These are phyloP conservation scores for Calonectris borealis DNA, from an alignment of 2,113 vertebrate genomes.

Conservation along the genomic window DNA sequence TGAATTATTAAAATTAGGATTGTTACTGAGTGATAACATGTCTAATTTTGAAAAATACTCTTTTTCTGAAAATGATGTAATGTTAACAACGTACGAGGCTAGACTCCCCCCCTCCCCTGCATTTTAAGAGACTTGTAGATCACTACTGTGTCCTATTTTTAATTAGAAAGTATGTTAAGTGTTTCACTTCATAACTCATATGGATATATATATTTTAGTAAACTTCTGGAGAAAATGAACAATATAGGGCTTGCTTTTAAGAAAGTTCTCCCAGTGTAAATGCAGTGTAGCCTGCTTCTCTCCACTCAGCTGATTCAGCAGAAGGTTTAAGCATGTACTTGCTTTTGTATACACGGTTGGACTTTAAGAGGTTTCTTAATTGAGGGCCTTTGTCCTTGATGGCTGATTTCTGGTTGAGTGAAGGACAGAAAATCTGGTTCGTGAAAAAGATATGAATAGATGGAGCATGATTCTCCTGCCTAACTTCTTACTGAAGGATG, in stretches of 20 bases:
- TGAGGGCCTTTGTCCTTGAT: not conserved
- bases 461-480: not conserved
- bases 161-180: not conserved
- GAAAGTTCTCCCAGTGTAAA: not conserved
- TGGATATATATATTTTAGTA: not conserved
- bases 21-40: not conserved
- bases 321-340: not conserved
- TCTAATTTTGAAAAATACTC: not conserved
- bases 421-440: not conserved
- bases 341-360: not conserved
- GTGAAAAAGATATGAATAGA: not conserved
- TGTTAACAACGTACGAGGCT: rapidly evolving
- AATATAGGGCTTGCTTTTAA: not conserved
- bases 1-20: not conserved
- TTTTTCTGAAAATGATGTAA: not conserved
- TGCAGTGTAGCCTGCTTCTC: not conserved
- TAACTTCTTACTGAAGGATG: not conserved
- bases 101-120: rapidly evolving
- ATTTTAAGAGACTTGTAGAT: not conserved
- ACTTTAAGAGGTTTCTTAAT: not conserved
- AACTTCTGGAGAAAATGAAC: not conserved
- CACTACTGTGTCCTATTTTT: not conserved
- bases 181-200: not conserved
- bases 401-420: not conserved
- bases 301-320: not conserved